These are phyloP conservation scores for Xenentodon cancila DNA, from an alignment of 2,797 vertebrate species.

Conservation along the genomic window DNA sequence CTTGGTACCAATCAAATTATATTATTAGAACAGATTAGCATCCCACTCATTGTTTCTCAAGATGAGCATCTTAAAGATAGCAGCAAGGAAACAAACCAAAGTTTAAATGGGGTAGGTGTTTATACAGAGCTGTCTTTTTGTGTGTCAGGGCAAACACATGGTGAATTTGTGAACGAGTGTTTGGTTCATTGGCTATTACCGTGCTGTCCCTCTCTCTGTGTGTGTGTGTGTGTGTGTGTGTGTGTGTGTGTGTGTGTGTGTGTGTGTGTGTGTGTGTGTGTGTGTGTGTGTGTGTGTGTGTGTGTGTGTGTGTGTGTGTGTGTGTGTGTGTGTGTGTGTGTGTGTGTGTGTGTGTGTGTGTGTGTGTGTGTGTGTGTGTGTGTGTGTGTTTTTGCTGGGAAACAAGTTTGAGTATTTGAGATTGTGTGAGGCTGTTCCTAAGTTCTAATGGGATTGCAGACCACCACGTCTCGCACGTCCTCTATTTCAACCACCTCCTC, in stretches of 20 bases:
- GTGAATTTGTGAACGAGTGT: conserved; percentile 50
- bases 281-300: conserved; percentile 26
- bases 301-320: conserved; percentile 25
- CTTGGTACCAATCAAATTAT: conserved; percentile 2
- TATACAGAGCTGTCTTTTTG: conserved; percentile 46
- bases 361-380: conserved; percentile 29
- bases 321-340: conserved; percentile 20
- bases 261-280: conserved; percentile 20
- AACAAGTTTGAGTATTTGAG: conserved; percentile 62
- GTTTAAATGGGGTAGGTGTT: conserved; percentile 44
- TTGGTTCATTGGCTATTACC: conserved; percentile 52
- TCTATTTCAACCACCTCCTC: conserved; percentile 50
- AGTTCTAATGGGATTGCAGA: conserved; percentile 48
- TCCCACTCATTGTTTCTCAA: conserved; percentile 20
- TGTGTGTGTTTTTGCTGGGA: conserved; percentile 25
- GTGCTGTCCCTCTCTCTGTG: conserved; percentile 22
- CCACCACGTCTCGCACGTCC: conserved; percentile 53
- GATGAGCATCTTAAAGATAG: conserved; percentile 42
- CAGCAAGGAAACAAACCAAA: conserved; percentile 32
- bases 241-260: conserved; percentile 25
- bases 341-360: conserved; percentile 23
- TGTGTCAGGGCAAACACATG: conserved; percentile 30
- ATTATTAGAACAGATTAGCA: conserved; percentile 15
- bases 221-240: conserved; percentile 22
- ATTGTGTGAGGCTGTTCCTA: conserved; percentile 60